Evolutionary conservation across 2,797 vertebrate species (phyloP), one percentile per base, ranked within the genome.

Genomic region (Poeciliopsis infans): DNA sequence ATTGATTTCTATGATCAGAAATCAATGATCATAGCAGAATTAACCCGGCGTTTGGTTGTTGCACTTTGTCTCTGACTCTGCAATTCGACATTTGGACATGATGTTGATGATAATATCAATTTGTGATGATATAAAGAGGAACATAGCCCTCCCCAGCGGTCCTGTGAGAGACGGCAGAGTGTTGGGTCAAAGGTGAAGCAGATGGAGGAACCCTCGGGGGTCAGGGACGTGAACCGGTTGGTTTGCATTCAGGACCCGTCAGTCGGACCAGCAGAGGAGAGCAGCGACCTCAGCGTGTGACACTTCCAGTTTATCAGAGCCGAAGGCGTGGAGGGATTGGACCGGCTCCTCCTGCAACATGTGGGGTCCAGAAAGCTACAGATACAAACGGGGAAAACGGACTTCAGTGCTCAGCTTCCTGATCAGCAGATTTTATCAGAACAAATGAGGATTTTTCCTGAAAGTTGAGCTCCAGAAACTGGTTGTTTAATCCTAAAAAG

Each of bases 281-380:
- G 23, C 20, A 3, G 23, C 23, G 39, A 25, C 66, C 66, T 68
- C 66, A 5, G 36, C 10, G 4, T 68, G 36, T 25, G 36, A 41
- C 64, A 41, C 18, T 2, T 23, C 7, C 36, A 12, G 64, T 68
- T 39, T 39, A 68, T 68, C 36, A 12, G 64, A 3, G 64, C 10
- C 11, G 33, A 39, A 8, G 33, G 36, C 33, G 20, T 28, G 0
- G 45, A 49, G 31, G 53, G 46, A 70, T 75, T 72, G 59, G 28
- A 71, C 47, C 43, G 33, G n/a, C 59, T 77, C 45, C 72, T 74
- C 36, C 8, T 78, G 31, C 74, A 79, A 77, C 23, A 75, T 55
- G 25, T 33, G n/a, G 25, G 39, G 43, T 25, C 25, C 41, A 45
- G 12, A 51, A 70, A 25, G 31, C 39, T 6, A 11, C 16, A 7